phyloP scores from a whole-genome alignment of 1,140 invertebrate species.

The Heterodera schachtii region DNA sequence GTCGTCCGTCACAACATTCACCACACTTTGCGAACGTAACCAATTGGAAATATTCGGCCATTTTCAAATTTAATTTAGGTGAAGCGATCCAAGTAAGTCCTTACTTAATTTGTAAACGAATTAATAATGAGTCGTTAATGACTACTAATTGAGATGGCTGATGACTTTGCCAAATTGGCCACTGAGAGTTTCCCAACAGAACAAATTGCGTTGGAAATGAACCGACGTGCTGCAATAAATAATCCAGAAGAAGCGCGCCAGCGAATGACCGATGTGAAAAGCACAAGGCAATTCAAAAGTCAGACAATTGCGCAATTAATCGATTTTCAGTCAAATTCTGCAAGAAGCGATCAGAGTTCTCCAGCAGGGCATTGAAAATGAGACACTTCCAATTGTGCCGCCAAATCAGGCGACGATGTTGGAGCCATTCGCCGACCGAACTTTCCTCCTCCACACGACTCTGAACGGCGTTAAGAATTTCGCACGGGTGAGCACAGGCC shows the following conservation, averaged over 20 bases:
- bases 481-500: neutral
- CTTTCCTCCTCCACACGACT: neutral
- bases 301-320: neutral
- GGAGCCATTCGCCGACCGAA: neutral
- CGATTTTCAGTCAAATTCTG: conserved; percentile 11
- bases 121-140: too few relatives aligned
- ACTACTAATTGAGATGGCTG: conserved; percentile 7
- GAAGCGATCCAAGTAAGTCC: conserved; percentile 18
- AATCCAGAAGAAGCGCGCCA: neutral
- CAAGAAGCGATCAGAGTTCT: conserved; percentile 25
- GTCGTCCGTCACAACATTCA: conserved; percentile 20
- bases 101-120: neutral
- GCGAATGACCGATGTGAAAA: neutral
- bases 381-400: neutral
- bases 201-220: conserved; percentile 22
- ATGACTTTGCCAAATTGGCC: conserved; percentile 21
- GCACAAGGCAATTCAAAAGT: neutral
- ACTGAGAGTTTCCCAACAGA: conserved; percentile 12
- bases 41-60: neutral
- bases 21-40: conserved; percentile 28
- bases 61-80: neutral
- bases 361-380: conserved; percentile 12
- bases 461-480: conserved; percentile 16
- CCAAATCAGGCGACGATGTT: neutral
- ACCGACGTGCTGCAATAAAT: neutral